Evolutionary conservation across 2,888 invertebrate genomes (phyloP).

Genomic region (Pachymerium ferrugineum): DNA sequence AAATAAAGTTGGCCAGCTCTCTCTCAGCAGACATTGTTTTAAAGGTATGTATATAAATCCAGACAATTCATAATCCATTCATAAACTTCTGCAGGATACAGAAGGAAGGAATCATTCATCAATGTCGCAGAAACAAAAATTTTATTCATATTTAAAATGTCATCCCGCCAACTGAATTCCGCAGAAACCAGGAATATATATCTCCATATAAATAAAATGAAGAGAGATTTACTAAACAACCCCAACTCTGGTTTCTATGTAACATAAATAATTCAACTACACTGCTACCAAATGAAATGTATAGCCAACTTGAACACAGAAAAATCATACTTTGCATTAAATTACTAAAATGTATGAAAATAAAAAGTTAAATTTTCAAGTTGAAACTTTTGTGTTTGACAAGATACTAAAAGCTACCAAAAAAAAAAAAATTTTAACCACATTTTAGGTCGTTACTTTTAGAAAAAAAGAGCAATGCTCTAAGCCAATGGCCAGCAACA

Average conservation of each 20-base stretch:
- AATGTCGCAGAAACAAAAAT: neutral
- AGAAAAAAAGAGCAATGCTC: conserved; percentile 1
- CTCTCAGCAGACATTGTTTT: too few species aligned
- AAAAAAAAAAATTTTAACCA: neutral
- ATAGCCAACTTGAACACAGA: too few species aligned
- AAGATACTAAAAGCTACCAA: neutral
- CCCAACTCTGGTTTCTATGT: neutral
- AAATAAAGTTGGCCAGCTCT: too few species aligned
- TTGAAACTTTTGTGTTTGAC: too few species aligned
- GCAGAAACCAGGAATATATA: neutral
- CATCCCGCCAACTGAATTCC: neutral
- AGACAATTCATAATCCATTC: neutral
- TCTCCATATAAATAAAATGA: neutral
- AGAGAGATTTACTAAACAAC: neutral
- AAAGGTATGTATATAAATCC: neutral
- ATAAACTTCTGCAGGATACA: neutral
- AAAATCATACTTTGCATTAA: too few species aligned
- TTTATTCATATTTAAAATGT: neutral
- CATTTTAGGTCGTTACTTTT: conserved; percentile 15
- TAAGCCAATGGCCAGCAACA: conserved; percentile 27
- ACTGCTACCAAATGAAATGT: too few species aligned
- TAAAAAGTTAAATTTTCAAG: too few species aligned
- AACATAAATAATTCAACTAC: too few species aligned
- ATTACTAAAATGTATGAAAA: too few species aligned
- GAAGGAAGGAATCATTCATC: neutral